These are phyloP conservation scores for Embiotoca jacksoni DNA, from an alignment of 2,113 vertebrate genomes.

Conservation along the genomic window DNA sequence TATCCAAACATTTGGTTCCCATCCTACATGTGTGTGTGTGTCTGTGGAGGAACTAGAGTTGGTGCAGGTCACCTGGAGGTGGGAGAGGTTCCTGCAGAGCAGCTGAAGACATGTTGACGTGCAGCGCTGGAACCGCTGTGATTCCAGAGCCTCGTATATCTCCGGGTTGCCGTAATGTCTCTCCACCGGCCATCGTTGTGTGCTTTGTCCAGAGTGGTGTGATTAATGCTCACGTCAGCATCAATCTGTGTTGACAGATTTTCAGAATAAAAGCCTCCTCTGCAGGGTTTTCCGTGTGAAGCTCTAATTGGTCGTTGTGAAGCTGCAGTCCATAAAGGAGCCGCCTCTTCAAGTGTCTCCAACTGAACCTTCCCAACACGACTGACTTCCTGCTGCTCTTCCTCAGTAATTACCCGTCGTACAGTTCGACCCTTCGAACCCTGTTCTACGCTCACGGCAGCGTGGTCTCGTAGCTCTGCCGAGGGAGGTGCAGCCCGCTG, in stretches of 20 bases:
- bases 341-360: constrained; percentile 22
- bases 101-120: no score
- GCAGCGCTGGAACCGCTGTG: no score
- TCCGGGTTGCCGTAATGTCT: no score
- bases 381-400: constrained; percentile 32
- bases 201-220: no score
- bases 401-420: constrained; percentile 32
- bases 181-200: no score
- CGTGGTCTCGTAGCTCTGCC: background rate
- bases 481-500: background rate
- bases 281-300: constrained; percentile 13
- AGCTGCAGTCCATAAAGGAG: background rate
- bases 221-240: background rate
- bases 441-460: background rate
- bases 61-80: no score
- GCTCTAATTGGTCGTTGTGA: constrained; percentile 17
- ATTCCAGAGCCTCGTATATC: no score
- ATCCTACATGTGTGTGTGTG: no score
- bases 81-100: no score
- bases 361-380: background rate
- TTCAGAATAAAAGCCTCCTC: background rate
- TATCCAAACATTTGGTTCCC: no score
- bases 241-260: background rate
- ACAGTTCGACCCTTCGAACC: background rate
- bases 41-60: no score